A percentile compares a stretch with the other conserved stretches of the same genome.
Conservation (phyloP, 2,797 vertebrate species). For the Phrynocephalus forsythii region DNA sequence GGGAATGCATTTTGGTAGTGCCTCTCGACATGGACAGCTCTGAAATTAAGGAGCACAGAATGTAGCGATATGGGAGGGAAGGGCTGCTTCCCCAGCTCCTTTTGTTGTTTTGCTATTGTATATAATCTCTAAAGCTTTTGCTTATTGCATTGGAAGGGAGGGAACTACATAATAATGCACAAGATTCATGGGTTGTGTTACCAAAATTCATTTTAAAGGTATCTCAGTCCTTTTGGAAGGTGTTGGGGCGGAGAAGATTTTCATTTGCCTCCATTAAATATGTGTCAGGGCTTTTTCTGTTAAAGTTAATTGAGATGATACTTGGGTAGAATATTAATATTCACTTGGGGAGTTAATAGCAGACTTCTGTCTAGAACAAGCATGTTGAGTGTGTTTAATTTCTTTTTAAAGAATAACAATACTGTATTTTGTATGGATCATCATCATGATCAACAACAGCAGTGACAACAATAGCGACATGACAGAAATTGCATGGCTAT, state of each 20-base stretch:
- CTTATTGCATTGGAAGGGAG: not conserved
- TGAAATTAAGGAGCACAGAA: conserved; percentile 43
- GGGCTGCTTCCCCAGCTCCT: not conserved
- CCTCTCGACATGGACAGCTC: conserved; percentile 15
- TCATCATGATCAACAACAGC: not conserved
- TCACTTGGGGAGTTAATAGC: not conserved
- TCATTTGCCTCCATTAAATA: not conserved
- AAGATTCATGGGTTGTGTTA: not conserved
- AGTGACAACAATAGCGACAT: not conserved
- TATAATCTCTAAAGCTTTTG: not conserved
- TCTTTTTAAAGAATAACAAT: not conserved
- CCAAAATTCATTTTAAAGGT: not conserved
- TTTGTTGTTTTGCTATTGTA: too few relatives aligned
- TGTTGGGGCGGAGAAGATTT: not conserved
- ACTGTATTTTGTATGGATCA: not conserved
- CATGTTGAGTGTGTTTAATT: not conserved
- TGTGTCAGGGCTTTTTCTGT: not conserved
- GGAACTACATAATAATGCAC: not conserved
- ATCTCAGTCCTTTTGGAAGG: not conserved
- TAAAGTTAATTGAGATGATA: not conserved
- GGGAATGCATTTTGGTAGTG: conserved; percentile 45
- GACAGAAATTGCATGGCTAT: not conserved
- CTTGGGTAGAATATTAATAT: not conserved
- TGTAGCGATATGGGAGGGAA: conserved; percentile 20
- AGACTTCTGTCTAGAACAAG: not conserved